phyloP scores from a whole-genome alignment of 2,797 vertebrate genomes.

The Carcharodon carcharias region DNA sequence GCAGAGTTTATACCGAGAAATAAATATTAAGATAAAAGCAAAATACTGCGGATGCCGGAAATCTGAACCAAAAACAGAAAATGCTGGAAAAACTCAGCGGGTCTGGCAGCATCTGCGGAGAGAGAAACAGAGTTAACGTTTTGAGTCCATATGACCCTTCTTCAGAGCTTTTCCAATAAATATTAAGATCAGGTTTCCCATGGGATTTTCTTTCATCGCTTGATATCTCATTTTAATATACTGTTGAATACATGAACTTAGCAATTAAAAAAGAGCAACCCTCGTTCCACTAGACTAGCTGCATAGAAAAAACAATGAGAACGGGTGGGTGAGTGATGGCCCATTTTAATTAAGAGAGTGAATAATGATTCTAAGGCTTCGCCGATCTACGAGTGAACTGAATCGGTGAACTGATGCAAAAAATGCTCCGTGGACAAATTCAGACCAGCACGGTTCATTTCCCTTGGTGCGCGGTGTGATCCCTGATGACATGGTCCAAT shows the following conservation, averaged over 20 bases:
- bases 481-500: not conserved
- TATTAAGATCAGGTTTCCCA: not conserved
- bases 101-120: no score
- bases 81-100: no score
- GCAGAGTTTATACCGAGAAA: not conserved
- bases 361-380: not conserved
- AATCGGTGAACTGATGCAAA: not conserved
- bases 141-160: no score
- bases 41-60: no score
- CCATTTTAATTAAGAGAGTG: not conserved
- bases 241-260: not conserved
- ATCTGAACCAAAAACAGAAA: no score
- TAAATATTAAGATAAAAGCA: not conserved
- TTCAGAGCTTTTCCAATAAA: no score
- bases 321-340: not conserved
- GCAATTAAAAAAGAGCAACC: not conserved
- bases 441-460: not conserved
- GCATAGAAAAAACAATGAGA: not conserved
- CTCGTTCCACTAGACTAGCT: not conserved
- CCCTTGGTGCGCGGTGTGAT: not conserved
- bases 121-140: no score
- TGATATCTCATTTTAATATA: not conserved
- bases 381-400: not conserved
- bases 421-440: not conserved
- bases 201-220: not conserved